Evolutionary conservation across 2,113 vertebrate species (phyloP).

Genomic region (Clarias macrocephalus): DNA sequence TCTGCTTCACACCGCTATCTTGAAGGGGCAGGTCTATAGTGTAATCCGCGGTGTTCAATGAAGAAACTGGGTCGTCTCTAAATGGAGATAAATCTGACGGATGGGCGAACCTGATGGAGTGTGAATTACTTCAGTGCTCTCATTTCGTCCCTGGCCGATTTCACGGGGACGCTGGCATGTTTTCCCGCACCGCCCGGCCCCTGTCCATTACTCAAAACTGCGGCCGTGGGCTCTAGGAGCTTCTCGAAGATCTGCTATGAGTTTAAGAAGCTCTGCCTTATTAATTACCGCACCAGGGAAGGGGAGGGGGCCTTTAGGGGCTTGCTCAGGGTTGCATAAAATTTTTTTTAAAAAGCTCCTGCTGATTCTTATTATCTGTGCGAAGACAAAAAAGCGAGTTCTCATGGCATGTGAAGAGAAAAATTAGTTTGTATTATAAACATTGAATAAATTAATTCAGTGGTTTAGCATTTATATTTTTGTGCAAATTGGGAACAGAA

Average conservation of each 20-base stretch:
- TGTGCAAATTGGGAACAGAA: not conserved
- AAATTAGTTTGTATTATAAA: no score
- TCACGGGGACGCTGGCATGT: conserved; percentile 3
- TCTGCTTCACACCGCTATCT: not conserved
- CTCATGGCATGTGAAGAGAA: conserved; percentile 35
- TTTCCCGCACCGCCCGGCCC: conserved; percentile 23
- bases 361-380: conserved; percentile 27
- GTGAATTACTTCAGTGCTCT: conserved; percentile 46
- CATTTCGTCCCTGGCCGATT: conserved; percentile 51
- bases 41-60: conserved; percentile 34
- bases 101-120: conserved; percentile 35
- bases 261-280: conserved; percentile 58
- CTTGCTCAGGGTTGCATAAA: conserved; percentile 64
- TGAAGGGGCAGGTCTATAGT: conserved; percentile 34
- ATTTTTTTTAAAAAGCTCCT: no score
- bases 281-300: conserved; percentile 65
- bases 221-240: not conserved
- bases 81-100: conserved; percentile 52
- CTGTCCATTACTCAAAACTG: conserved; percentile 27
- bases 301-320: conserved; percentile 39
- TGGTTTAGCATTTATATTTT: not conserved
- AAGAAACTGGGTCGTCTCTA: conserved; percentile 56
- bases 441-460: not conserved
- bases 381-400: conserved; percentile 40
- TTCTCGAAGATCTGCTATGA: conserved; percentile 26